Evolutionary conservation across 2,888 invertebrate genomes (phyloP).

Genomic region (Polydesmus complanatus): DNA sequence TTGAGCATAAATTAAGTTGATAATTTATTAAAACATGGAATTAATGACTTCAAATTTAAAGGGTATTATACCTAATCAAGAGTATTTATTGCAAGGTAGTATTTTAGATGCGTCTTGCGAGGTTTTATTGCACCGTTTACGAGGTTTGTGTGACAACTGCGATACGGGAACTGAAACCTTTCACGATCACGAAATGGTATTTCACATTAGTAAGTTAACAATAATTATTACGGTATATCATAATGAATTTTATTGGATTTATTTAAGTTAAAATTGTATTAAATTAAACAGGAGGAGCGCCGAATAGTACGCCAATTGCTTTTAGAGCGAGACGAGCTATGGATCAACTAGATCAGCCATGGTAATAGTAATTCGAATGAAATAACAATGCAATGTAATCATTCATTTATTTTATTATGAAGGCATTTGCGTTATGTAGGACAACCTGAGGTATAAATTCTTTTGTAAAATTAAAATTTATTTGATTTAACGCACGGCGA

Average conservation of each 20-base stretch:
- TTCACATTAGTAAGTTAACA: conserved; percentile 29
- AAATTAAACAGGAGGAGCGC: conserved; percentile 11
- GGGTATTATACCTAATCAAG: conserved; percentile 76
- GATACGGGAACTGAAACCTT: conserved; percentile 67
- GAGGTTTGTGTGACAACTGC: conserved; percentile 68
- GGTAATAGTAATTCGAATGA: conserved; percentile 22
- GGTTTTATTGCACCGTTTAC: conserved; percentile 70
- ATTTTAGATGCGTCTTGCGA: conserved; percentile 83
- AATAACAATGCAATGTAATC: background rate
- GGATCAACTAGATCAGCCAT: conserved; percentile 68
- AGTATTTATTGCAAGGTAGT: conserved; percentile 83
- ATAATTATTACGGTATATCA: background rate
- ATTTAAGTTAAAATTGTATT: background rate
- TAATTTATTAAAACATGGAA: conserved; percentile 41
- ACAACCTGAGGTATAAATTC: conserved; percentile 76
- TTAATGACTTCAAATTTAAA: conserved; percentile 4
- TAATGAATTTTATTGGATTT: background rate
- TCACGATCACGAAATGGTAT: conserved; percentile 78
- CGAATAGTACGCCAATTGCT: conserved; percentile 32
- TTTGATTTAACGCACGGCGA: too few relatives aligned
- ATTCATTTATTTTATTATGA: background rate
- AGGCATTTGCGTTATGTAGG: conserved; percentile 82
- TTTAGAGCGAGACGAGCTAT: conserved; percentile 70
- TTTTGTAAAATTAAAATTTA: too few relatives aligned
- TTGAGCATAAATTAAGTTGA: too few relatives aligned